Evolutionary conservation across 2,113 vertebrate genomes (phyloP).

Genomic region (Tetrao urogallus): DNA sequence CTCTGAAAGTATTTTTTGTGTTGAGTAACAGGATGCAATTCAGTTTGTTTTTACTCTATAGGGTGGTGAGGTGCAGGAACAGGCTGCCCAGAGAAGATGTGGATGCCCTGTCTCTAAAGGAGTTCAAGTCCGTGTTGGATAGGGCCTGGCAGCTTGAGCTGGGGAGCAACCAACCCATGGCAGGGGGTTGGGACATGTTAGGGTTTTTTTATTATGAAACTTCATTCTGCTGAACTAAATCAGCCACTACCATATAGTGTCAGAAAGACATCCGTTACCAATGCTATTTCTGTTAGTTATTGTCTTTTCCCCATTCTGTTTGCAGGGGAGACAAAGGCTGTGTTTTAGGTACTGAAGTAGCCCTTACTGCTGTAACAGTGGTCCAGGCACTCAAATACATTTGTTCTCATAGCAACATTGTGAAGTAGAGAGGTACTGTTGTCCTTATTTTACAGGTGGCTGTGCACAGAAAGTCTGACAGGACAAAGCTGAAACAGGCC

Average conservation of each 20-base stretch:
- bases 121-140: too few species aligned
- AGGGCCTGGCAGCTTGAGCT: too few species aligned
- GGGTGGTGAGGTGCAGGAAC: too few species aligned
- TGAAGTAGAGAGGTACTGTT: background rate
- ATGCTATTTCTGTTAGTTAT: background rate
- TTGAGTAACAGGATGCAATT: background rate
- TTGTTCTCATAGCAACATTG: background rate
- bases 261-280: background rate
- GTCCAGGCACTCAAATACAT: background rate
- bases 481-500: background rate
- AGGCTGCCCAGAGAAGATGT: too few species aligned
- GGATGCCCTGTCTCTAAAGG: too few species aligned
- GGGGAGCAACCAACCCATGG: too few species aligned
- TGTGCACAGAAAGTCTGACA: background rate
- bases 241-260: background rate
- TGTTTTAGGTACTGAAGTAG: background rate
- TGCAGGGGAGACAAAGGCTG: background rate
- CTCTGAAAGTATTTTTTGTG: background rate
- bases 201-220: background rate
- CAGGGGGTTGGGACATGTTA: background rate
- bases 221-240: slow-evolving; percentile 3
- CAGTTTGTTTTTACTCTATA: background rate
- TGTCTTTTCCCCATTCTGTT: background rate
- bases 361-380: background rate
- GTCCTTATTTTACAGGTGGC: background rate